Evolutionary conservation across 2,113 vertebrate species (phyloP).

Genomic region (Pollimyrus isidori): DNA sequence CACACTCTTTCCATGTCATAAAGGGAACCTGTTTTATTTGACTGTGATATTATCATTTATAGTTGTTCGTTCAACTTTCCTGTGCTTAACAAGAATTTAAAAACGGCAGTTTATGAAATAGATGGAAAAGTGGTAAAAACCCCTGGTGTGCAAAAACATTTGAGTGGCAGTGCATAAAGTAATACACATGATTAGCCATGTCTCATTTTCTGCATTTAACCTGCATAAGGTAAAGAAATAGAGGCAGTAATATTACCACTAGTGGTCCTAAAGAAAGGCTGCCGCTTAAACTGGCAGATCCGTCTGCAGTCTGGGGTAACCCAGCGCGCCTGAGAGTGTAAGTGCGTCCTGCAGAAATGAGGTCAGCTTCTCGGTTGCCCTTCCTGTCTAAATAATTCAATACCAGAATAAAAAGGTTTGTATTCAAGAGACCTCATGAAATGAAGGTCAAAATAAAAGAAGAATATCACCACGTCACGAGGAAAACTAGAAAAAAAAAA

Average conservation of each 20-base stretch:
- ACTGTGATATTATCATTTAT: too few species aligned
- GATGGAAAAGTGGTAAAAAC: too few species aligned
- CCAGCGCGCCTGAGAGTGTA: not conserved
- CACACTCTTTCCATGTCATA: too few species aligned
- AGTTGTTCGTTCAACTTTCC: too few species aligned
- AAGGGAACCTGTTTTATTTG: too few species aligned
- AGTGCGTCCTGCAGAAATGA: conserved; percentile 30
- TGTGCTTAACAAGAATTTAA: too few species aligned
- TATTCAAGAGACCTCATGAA: not conserved
- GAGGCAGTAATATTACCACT: not conserved
- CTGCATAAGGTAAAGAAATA: not conserved
- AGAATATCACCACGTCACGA: not conserved
- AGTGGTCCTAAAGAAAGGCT: not conserved
- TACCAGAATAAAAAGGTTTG: conserved; percentile 8
- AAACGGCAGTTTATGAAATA: too few species aligned
- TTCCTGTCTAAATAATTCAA: conserved; percentile 49
- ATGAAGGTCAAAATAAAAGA: conserved; percentile 1
- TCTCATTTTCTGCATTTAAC: not conserved
- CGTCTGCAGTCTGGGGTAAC: not conserved
- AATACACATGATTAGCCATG: not conserved
- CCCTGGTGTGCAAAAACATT: too few species aligned
- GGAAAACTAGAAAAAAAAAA: not conserved
- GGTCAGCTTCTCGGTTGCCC: conserved; percentile 27
- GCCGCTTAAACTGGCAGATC: not conserved
- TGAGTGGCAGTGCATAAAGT: not conserved